Conservation (phyloP, 2,888 invertebrate species). For the Galerucella calmariensis region DNA sequence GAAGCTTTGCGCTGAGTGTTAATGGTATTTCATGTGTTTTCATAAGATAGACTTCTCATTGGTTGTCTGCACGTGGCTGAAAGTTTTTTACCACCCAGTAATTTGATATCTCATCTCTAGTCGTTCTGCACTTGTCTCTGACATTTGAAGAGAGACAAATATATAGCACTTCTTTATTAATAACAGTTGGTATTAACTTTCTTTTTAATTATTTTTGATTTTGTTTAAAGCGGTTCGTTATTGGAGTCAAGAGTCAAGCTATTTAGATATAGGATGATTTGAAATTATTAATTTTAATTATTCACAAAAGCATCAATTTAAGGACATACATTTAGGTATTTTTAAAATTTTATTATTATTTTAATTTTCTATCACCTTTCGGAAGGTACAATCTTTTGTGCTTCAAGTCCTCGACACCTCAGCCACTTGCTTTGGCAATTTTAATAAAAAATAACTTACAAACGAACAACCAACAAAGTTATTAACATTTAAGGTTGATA, state of each 20-base stretch:
- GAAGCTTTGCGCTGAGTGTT: slow-evolving; percentile 44
- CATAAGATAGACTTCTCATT: slow-evolving; percentile 46
- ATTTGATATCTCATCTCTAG: slow-evolving; percentile 45
- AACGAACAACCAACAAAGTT: too few relatives aligned
- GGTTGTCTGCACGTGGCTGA: slow-evolving; percentile 56
- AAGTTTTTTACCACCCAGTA: slow-evolving; percentile 50
- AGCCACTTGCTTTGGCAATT: too few relatives aligned
- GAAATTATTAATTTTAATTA: not conserved
- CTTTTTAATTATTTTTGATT: slow-evolving; percentile 18
- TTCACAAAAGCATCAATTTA: not conserved
- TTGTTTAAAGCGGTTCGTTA: not conserved
- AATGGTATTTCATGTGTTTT: slow-evolving; percentile 53
- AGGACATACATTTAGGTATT: too few relatives aligned
- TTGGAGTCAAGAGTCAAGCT: not conserved
- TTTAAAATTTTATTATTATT: too few relatives aligned
- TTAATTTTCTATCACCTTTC: too few relatives aligned
- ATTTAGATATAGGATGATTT: not conserved
- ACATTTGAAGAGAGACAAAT: slow-evolving; percentile 26
- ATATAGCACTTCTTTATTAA: slow-evolving; percentile 23
- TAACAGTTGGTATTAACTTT: slow-evolving; percentile 29
- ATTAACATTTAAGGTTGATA: too few relatives aligned
- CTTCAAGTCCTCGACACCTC: too few relatives aligned
- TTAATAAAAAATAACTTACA: too few relatives aligned
- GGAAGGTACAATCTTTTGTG: too few relatives aligned
- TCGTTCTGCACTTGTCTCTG: slow-evolving; percentile 49